Evolutionary conservation across 1,140 invertebrate species (phyloP), one percentile per base, ranked within the genome.

Genomic region (Sycophaga agraensis): DNA sequence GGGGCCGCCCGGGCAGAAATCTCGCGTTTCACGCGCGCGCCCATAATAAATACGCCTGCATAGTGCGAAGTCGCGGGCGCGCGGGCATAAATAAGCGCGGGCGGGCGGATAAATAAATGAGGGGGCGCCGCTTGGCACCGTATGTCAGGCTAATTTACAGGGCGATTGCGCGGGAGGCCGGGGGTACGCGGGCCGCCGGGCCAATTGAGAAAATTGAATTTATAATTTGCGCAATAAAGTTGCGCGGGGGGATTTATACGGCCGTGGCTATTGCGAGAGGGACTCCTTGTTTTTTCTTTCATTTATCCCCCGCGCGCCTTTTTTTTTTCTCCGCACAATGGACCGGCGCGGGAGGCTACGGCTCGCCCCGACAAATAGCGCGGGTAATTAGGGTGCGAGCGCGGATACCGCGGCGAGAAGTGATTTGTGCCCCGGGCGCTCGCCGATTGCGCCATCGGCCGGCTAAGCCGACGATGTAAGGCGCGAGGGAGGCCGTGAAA

Each of bases 121-220:
- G 24, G 22, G 37, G 14, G 11, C 14, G 4, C 28, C 4, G 19
- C 14, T 16, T 35, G 31, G 51, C 35, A 42, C 35, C 40, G 43
- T 62, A 62, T 55, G 59, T 62, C 59, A 62, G 22, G 51, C 59
- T 49, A 62, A 62, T 62, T 62, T 62, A 49, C 51, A 34, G 48
- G 31, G 40, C n/a, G n/a, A n/a, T n/a, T 53, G 49, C 35, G 58
- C 49, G 49, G 46, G 57, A 51, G 57, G 48, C 12, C 4, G 14
- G 35, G 21, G 6, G 16, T 31, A 17, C 35, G 14, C 24, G 48
- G 49, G 49, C 28, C 34, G 21, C 40, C n/a, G 49, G 14, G 28
- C 14, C 59, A 55, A 62, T 62, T 39, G 59, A 39, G 59, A 22
- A 40, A 55, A 55, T 62, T 62, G 24, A 55, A 62, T 55, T 62